Evolutionary conservation across 2,113 vertebrate species (phyloP).

Genomic region (Taxidea taxus): DNA sequence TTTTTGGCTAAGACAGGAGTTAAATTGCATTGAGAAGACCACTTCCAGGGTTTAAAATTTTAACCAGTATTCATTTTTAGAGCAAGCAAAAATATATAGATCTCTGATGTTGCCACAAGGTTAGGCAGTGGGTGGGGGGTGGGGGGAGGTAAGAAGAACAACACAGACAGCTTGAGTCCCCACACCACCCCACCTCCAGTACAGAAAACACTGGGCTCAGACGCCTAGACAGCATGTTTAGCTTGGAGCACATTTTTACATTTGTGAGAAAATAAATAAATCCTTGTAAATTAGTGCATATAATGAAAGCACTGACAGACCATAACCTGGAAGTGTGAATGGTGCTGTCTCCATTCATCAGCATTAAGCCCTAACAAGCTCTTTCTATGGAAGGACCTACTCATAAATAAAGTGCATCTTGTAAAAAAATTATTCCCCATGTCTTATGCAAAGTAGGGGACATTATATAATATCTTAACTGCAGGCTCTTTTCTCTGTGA

Average conservation of each 20-base stretch:
- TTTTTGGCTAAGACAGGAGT: conserved; percentile 36
- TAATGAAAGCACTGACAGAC: conserved; percentile 65
- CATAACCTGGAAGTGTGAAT: conserved; percentile 68
- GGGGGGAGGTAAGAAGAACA: background rate
- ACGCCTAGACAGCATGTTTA: background rate
- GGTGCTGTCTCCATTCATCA: conserved; percentile 68
- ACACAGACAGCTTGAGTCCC: background rate
- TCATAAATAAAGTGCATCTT: conserved; percentile 68
- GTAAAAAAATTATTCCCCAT: conserved; percentile 61
- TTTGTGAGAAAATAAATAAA: conserved; percentile 75
- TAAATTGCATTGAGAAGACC: conserved; percentile 27
- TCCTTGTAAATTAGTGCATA: conserved; percentile 65
- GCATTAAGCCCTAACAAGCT: conserved; percentile 65
- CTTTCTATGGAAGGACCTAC: conserved; percentile 43
- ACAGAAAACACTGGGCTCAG: conserved; percentile 34
- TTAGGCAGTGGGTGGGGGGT: background rate
- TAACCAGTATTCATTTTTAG: conserved; percentile 39
- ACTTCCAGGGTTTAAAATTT: conserved; percentile 11
- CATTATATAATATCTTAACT: conserved; percentile 62
- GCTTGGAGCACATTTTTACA: conserved; percentile 58
- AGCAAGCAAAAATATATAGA: background rate
- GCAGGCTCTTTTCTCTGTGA: conserved; percentile 53
- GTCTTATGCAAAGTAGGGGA: conserved; percentile 53
- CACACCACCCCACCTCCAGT: background rate
- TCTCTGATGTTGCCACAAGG: background rate